A percentile compares a stretch with the other conserved stretches of the same genome.
phyloP scores from a whole-genome alignment of 1,140 invertebrate genomes.

The Thalassaphorura encarpata region DNA sequence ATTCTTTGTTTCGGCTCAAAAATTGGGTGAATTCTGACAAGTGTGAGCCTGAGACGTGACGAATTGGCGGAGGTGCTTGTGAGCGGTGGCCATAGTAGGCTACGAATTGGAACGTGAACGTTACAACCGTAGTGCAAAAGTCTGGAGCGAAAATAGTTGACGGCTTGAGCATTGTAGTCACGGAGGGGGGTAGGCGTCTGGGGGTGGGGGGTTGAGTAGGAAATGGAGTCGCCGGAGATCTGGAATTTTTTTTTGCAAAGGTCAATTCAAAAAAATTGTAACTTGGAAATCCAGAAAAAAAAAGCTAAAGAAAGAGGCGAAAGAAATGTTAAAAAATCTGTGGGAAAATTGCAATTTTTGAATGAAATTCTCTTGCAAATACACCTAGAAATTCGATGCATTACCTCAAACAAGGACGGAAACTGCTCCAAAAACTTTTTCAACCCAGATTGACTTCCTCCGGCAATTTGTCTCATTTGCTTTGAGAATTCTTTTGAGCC shows the following conservation, averaged over 20 bases:
- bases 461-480: slow-evolving; percentile 90
- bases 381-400: slow-evolving; percentile 29
- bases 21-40: slow-evolving; percentile 91
- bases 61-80: slow-evolving; percentile 80
- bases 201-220: too few species aligned
- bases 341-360: background rate
- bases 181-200: too few species aligned
- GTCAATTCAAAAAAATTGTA: slow-evolving; percentile 51
- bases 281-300: slow-evolving; percentile 86
- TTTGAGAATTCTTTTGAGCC: slow-evolving; percentile 91
- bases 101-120: slow-evolving; percentile 84
- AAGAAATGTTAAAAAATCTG: slow-evolving; percentile 49
- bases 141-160: slow-evolving; percentile 88
- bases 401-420: too few species aligned
- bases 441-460: slow-evolving; percentile 83
- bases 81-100: slow-evolving; percentile 34
- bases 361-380: slow-evolving; percentile 31
- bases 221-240: slow-evolving; percentile 11
- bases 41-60: slow-evolving; percentile 86
- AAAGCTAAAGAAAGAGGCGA: slow-evolving; percentile 85
- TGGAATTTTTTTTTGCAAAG: slow-evolving; percentile 7
- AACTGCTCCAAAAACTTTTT: too few species aligned
- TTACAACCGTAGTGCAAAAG: slow-evolving; percentile 77
- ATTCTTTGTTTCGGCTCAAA: slow-evolving; percentile 53
- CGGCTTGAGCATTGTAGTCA: slow-evolving; percentile 53